Percentiles rank a stretch among this genome's conserved stretches.
phyloP scores from a whole-genome alignment of 2,888 invertebrate genomes.

The Parnassius smintheus region DNA sequence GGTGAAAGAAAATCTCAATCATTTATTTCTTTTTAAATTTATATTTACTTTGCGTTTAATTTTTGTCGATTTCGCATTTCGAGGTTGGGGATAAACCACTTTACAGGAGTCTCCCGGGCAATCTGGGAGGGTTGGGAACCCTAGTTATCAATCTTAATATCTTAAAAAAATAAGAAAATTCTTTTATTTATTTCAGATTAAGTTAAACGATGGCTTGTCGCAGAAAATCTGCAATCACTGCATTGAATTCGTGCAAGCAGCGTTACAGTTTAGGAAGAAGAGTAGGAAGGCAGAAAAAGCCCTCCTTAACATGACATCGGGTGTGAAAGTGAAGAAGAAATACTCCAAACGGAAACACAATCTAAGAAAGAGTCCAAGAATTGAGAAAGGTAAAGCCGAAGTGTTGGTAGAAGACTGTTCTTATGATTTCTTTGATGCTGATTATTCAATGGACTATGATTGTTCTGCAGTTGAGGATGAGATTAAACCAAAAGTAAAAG shows the following conservation, averaged over 20 bases:
- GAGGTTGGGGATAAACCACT: too few relatives aligned
- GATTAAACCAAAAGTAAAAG: background rate
- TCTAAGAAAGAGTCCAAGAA: slow-evolving; percentile 20
- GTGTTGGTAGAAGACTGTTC: slow-evolving; percentile 34
- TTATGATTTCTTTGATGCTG: slow-evolving; percentile 40
- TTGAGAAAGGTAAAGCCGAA: slow-evolving; percentile 29
- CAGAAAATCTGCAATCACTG: slow-evolving; percentile 61
- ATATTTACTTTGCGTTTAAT: too few relatives aligned
- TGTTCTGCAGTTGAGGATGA: background rate
- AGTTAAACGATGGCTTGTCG: slow-evolving; percentile 57
- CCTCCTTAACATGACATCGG: slow-evolving; percentile 39
- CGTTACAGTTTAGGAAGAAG: slow-evolving; percentile 52
- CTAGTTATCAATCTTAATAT: too few relatives aligned
- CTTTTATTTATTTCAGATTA: slow-evolving; percentile 46
- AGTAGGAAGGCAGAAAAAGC: slow-evolving; percentile 53
- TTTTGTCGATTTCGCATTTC: too few relatives aligned
- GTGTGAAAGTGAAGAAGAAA: slow-evolving; percentile 37
- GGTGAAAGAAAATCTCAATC: too few relatives aligned
- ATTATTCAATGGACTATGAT: slow-evolving; percentile 30
- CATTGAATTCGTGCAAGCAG: slow-evolving; percentile 43
- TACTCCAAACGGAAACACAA: slow-evolving; percentile 29
- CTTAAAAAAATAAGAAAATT: background rate
- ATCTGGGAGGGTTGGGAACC: too few relatives aligned
- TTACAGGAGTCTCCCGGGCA: too few relatives aligned
- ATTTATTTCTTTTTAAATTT: too few relatives aligned